Base-by-base conservation (phyloP, 2,888 invertebrate species). In the Lasioglossum morio region DNA sequence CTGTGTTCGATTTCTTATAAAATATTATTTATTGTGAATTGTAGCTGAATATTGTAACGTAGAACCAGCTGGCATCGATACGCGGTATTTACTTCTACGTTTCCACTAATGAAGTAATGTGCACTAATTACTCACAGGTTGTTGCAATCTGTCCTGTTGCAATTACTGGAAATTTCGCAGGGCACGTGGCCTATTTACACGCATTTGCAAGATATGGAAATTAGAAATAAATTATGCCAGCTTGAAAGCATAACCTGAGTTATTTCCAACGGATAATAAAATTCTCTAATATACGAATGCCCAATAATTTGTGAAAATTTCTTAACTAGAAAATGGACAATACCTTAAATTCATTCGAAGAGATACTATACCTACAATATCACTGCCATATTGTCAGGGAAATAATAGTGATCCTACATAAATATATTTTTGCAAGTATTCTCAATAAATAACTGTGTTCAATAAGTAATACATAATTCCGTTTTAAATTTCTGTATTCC, bases 111-210 rank as follows among this genome's bases (percentile, higher is more conserved):
- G 72, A 48, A 69, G 69, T 69, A 37, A 69, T 37, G n/a, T 69
- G 69, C 34, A 69, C 69, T 69, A 69, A 69, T 69, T 69, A 34
- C 69, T 69, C n/a, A 40, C 37, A 69, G 34, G 69, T 37, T 69
- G 37, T 69, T 23, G 23, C 69, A 40, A 40, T 37, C 37, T 40
- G 37, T 69, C 23, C 69, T 19, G 37, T 69, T 69, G 40, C 69
- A 69, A 69, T 69, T 69, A 69, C 23, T 37, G n/a, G 69, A 23
- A 69, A 37, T 69, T 69, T 69, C 37, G 23, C 69, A 12, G 37
- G n/a, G 69, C 23, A 23, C 12, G 40, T 23, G 37, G 34, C 37
- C 66, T 66, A 37, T 34, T 69, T 69, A 69, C 69, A 37, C 4
- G 23, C 1, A 12, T 37, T 40, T 37, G 40, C 69, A 37, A 69